Percentiles rank a stretch among this genome's conserved stretches.
Conservation (phyloP, 2,113 vertebrate species). For the Serilophus lunatus region DNA sequence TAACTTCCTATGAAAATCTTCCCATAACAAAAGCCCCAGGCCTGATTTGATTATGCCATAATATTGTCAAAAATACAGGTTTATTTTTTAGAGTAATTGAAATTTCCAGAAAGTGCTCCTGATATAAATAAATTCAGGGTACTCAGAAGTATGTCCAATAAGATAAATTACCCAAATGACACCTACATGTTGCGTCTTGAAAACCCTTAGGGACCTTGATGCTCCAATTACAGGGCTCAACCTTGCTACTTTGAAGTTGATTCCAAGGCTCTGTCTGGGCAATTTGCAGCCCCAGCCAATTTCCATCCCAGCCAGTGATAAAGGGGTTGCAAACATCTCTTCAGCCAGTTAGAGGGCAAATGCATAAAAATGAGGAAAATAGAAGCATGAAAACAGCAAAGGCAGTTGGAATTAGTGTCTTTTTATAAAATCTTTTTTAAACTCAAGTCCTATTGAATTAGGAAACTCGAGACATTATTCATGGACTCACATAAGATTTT, state of each 20-base stretch:
- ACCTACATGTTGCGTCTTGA: neutral
- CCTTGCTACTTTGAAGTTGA: neutral
- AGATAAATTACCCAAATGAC: neutral
- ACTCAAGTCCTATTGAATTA: neutral
- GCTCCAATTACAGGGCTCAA: neutral
- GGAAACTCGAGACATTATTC: neutral
- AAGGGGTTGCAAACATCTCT: neutral
- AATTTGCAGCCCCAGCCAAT: neutral
- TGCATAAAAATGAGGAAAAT: slow-evolving; percentile 9
- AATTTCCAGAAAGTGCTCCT: neutral
- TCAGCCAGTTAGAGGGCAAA: slow-evolving; percentile 1
- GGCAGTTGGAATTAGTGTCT: neutral
- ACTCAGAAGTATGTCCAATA: neutral
- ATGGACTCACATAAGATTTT: neutral
- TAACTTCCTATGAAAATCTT: neutral
- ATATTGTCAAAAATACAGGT: neutral
- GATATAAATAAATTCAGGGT: neutral
- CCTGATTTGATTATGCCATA: neutral
- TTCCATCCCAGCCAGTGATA: neutral
- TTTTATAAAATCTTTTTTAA: neutral
- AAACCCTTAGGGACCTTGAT: neutral
- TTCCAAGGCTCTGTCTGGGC: neutral
- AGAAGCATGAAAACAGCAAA: neutral
- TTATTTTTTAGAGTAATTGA: neutral
- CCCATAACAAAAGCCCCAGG: neutral